phyloP scores from a whole-genome alignment of 1,140 invertebrate species.

The Drosophila varians region DNA sequence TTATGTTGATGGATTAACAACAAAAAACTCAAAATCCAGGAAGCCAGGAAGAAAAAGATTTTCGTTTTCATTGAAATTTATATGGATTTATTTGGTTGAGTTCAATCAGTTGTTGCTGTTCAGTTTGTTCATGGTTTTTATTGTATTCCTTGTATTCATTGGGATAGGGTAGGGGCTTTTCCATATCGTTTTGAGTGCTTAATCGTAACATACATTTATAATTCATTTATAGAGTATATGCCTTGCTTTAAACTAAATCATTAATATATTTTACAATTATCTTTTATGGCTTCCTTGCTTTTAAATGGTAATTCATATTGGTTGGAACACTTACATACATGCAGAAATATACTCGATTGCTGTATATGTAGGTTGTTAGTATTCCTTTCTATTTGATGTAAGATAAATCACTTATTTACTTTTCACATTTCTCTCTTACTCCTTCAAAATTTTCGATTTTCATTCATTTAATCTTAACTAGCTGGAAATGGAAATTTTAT shows the following conservation, averaged over 20 bases:
- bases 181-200: slow-evolving; percentile 64
- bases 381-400: slow-evolving; percentile 51
- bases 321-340: slow-evolving; percentile 67
- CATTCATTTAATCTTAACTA: slow-evolving; percentile 21
- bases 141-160: slow-evolving; percentile 71
- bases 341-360: slow-evolving; percentile 48
- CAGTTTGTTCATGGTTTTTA: slow-evolving; percentile 54
- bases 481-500: slow-evolving; percentile 31
- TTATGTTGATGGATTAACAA: slow-evolving; percentile 32
- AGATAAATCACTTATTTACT: slow-evolving; percentile 68
- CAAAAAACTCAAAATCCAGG: slow-evolving; percentile 14
- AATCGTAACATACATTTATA: slow-evolving; percentile 77
- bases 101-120: slow-evolving; percentile 51
- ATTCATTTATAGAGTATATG: slow-evolving; percentile 51
- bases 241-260: slow-evolving; percentile 43
- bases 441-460: slow-evolving; percentile 5
- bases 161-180: slow-evolving; percentile 39
- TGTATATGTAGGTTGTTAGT: slow-evolving; percentile 22
- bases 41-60: slow-evolving; percentile 1
- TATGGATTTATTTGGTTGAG: slow-evolving; percentile 70
- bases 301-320: slow-evolving; percentile 48
- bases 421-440: slow-evolving; percentile 13
- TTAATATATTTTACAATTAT: slow-evolving; percentile 61
- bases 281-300: slow-evolving; percentile 55
- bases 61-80: slow-evolving; percentile 65